A percentile compares a stretch with the other conserved stretches of the same genome.
These are phyloP conservation scores for Mormyrops boulengeri DNA, from an alignment of 2,797 vertebrate genomes.

Conservation along the genomic window DNA sequence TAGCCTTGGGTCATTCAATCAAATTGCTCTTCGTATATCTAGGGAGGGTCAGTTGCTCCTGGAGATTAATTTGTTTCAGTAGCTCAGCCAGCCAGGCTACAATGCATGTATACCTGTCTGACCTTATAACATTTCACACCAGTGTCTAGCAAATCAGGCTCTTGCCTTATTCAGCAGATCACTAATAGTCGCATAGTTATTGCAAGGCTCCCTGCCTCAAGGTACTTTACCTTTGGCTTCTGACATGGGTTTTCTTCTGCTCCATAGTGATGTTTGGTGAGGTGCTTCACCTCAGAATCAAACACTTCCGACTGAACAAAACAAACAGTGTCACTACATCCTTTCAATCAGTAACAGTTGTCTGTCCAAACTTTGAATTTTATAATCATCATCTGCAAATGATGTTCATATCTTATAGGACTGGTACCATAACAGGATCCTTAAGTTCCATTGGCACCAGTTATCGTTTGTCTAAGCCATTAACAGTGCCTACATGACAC, in stretches of 20 bases:
- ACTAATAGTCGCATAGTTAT: background rate
- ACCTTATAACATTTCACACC: background rate
- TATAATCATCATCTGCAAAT: background rate
- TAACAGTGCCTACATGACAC: background rate
- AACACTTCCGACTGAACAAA: background rate
- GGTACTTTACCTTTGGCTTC: background rate
- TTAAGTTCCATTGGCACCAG: background rate
- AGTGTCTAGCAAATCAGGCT: background rate
- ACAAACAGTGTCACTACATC: background rate
- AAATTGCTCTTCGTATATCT: background rate
- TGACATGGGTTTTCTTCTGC: background rate
- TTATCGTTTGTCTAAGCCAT: background rate
- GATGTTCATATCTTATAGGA: background rate
- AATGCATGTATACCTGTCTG: background rate
- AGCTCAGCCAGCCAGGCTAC: background rate
- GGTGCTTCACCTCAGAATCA: background rate
- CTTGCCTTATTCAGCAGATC: constrained; percentile 1
- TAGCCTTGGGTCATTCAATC: background rate
- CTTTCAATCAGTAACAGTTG: background rate
- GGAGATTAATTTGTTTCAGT: constrained; percentile 1
- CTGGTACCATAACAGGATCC: background rate
- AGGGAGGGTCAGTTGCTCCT: background rate
- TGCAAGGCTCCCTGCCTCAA: background rate
- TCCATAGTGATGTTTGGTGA: background rate
- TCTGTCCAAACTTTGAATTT: background rate